Evolutionary conservation across 1,140 invertebrate genomes (phyloP), one percentile per base, ranked within the genome.

Genomic region (Harpegnathos saltator): DNA sequence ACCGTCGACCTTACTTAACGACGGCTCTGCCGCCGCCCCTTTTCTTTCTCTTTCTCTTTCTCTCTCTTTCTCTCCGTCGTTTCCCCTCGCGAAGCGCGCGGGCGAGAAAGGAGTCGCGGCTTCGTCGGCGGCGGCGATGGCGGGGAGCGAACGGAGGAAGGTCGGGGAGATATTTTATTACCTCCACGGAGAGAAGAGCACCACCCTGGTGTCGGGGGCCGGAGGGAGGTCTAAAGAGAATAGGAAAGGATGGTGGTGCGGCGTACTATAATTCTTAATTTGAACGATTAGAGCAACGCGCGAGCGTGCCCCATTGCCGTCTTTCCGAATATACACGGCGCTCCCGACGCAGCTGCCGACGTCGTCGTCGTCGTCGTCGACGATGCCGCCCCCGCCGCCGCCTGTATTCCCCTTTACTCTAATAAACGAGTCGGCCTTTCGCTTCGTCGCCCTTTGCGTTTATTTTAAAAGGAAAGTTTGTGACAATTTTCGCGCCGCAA

Each of bases 201-300:
- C 66, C n/a, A 58, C 61, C 63, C 81, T 15, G 59, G 65, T 48
- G 29, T 66, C 73, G 17, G 29, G 44, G 33, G 38, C 7, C 38
- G 38, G 38, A 44, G 12, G 54, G n/a, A 58, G 17, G 82, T 59
- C 83, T 69, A 74, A 87, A 65, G 77, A 75, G 75, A 88, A 88
- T 88, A 78, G 83, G 66, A 87, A 88, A 85, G 66, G 87, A 88
- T 88, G 86, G 85, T 15, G 63, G 71, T 38, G 62, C 52, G 33
- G 61, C 58, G 74, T 44, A 65, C 87, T 87, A 87, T 88, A 87
- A 88, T 88, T 88, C 85, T 82, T 88, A 73, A 87, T 88, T 88
- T 88, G 59, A 71, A 73, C 85, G 87, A 88, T 88, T 88, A 88
- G 72, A 80, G 52, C 38, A 61, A 48, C 50, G 29, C 72, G 61